Percentiles rank a stretch among this genome's conserved stretches.
Evolutionary conservation across 2,888 invertebrate species (phyloP).

Genomic region (Bursaphelenchus okinawaensis): DNA sequence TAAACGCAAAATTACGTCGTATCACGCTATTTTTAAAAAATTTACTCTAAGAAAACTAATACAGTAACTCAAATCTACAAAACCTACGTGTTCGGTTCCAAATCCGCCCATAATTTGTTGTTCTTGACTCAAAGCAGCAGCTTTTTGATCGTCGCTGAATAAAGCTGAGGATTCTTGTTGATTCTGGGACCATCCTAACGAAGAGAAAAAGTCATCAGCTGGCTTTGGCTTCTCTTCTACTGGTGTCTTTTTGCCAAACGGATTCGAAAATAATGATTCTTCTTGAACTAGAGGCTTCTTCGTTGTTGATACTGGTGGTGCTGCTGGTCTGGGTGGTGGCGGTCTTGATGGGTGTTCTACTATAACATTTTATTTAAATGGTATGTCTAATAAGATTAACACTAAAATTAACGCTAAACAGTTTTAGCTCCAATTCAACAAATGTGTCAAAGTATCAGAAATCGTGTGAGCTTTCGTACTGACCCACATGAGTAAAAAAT

Average conservation of each 20-base stretch:
- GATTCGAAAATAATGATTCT: constrained; percentile 9
- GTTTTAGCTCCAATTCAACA: too few relatives aligned
- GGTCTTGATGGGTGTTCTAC: not conserved
- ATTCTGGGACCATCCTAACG: constrained; percentile 14
- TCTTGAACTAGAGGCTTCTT: not conserved
- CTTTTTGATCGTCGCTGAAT: not conserved
- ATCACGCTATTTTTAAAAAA: not conserved
- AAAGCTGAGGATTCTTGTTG: constrained; percentile 2
- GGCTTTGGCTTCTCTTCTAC: constrained; percentile 3
- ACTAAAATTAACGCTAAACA: too few relatives aligned
- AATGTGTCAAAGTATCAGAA: too few relatives aligned
- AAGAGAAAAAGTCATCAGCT: constrained; percentile 25
- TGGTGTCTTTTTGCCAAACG: constrained; percentile 16
- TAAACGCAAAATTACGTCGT: not conserved
- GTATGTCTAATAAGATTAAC: too few relatives aligned
- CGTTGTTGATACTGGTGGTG: constrained; percentile 1
- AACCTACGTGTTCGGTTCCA: not conserved
- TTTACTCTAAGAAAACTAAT: not conserved
- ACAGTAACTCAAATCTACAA: not conserved
- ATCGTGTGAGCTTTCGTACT: too few relatives aligned
- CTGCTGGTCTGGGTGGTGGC: constrained; percentile 18
- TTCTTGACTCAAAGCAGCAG: not conserved
- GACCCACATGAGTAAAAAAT: not conserved
- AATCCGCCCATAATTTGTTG: not conserved
- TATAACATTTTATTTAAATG: constrained; percentile 7